These are phyloP conservation scores for Erithacus rubecula DNA, from an alignment of 2,797 vertebrate genomes.

Conservation along the genomic window DNA sequence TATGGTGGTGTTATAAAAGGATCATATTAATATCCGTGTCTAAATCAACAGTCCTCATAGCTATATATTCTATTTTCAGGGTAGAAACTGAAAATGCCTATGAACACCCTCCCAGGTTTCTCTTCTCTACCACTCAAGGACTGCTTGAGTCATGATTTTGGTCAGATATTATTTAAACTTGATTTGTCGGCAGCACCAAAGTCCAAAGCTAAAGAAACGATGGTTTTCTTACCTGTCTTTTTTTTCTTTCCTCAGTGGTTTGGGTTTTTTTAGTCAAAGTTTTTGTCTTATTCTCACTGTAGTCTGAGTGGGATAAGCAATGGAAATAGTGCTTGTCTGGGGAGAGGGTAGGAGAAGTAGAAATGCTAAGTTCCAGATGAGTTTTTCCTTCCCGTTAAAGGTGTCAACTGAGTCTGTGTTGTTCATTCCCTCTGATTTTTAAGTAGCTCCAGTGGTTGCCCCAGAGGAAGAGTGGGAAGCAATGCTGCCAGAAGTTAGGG, in stretches of 20 bases:
- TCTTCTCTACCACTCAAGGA: neutral
- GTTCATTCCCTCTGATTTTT: neutral
- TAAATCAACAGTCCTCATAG: neutral
- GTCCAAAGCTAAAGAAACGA: neutral
- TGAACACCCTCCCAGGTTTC: neutral
- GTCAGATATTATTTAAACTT: neutral
- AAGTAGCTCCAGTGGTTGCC: slow-evolving; percentile 75
- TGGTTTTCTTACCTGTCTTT: neutral
- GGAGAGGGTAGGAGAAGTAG: neutral
- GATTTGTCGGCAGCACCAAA: neutral
- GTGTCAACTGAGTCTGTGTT: neutral
- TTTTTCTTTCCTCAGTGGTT: neutral
- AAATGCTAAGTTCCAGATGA: neutral
- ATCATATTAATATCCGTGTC: neutral
- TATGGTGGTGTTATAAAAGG: neutral
- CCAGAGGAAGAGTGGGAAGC: slow-evolving; percentile 92
- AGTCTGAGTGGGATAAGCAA: neutral
- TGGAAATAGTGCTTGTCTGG: neutral
- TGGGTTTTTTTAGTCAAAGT: neutral
- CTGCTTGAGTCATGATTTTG: neutral
- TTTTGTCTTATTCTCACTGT: neutral
- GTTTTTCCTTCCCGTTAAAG: neutral
- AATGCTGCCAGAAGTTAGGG: slow-evolving; percentile 89
- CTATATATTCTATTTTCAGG: neutral
- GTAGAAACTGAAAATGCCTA: neutral